Evolutionary conservation across 2,797 vertebrate genomes (phyloP), one percentile per base, ranked within the genome.

Genomic region (Chlorospingus semifuscus): DNA sequence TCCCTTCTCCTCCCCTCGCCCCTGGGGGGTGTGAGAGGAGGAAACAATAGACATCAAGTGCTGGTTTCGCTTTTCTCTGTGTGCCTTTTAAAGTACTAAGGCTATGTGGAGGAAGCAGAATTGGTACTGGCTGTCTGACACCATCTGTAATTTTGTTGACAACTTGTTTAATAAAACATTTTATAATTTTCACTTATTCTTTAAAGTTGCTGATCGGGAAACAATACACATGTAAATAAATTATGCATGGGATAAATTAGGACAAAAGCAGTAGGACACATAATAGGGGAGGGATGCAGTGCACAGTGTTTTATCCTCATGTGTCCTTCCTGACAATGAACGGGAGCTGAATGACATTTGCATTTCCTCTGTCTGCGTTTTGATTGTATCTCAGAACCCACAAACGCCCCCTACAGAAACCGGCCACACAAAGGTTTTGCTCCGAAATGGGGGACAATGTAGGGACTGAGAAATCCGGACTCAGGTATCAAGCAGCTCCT

Each of bases 301-400:
- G 93, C 93, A 84, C 95, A 74, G 36, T 88, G 75, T 96, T 97
- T 97, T 96, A 97, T 96, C 95, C 94, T 98, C 94, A 12, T 95
- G 94, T 97, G 96, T 97, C 97, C 97, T 97, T 96, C 90, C 95
- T 97, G 97, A 98, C 97, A 98, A 97, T 98, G 97, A 97, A 97
- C 96, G 69, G 63, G 95, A 97, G 95, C 96, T 94, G 95, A 97
- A 96, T 83, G 95, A 90, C 91, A 97, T 98, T 98, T 98, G 97
- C 98, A 98, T 98, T 98, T 98, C 95, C 95, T 97, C 96, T 95
- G 95, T 95, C 96, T 95, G 96, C 86, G 9, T 92, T 97, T 84
- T 53, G 92, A 96, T 94, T 95, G 88, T 94, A 89, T 75, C 85
- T 94, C 75, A 71, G 94, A 87, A 87, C 63, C 77, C 86, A 86